Conservation (phyloP, 2,797 vertebrate species). For the Bovichtus variegatus region DNA sequence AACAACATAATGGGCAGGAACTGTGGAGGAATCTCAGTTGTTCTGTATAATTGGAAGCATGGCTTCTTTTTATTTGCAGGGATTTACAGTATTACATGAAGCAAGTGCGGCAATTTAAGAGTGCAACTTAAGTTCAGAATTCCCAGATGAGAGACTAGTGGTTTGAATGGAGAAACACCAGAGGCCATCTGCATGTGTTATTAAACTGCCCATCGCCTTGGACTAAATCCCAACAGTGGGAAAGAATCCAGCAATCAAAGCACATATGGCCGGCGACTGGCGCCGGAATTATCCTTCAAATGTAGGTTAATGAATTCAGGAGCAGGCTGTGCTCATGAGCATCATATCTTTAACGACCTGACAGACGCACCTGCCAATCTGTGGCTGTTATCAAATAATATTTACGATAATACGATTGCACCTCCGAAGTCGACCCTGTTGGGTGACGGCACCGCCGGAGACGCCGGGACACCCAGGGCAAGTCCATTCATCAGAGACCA, state of each 20-base stretch:
- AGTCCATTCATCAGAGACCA: conserved; percentile 78
- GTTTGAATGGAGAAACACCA: conserved; percentile 69
- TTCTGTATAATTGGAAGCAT: conserved; percentile 54
- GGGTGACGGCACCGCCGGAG: conserved; percentile 53
- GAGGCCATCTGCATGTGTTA: conserved; percentile 79
- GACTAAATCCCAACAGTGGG: conserved; percentile 80
- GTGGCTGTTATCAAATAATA: no score
- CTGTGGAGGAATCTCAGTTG: conserved; percentile 35
- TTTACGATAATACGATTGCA: no score
- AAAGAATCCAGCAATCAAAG: conserved; percentile 81
- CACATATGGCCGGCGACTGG: conserved; percentile 78
- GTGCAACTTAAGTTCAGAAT: conserved; percentile 63
- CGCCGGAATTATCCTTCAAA: conserved; percentile 81
- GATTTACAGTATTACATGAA: conserved; percentile 58
- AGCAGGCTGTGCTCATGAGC: conserved; percentile 68
- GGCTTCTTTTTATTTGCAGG: conserved; percentile 55
- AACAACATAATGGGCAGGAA: conserved; percentile 50
- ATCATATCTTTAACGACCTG: conserved; percentile 74
- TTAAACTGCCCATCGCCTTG: conserved; percentile 66
- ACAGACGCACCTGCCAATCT: conserved; percentile 79
- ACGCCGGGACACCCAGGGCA: conserved; percentile 57
- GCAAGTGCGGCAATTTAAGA: conserved; percentile 56
- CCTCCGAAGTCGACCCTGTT: conserved; percentile 48
- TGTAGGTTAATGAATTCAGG: conserved; percentile 87
- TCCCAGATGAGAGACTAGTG: conserved; percentile 63